Evolutionary conservation across 2,888 invertebrate species (phyloP).

Genomic region (Rapana venosa): DNA sequence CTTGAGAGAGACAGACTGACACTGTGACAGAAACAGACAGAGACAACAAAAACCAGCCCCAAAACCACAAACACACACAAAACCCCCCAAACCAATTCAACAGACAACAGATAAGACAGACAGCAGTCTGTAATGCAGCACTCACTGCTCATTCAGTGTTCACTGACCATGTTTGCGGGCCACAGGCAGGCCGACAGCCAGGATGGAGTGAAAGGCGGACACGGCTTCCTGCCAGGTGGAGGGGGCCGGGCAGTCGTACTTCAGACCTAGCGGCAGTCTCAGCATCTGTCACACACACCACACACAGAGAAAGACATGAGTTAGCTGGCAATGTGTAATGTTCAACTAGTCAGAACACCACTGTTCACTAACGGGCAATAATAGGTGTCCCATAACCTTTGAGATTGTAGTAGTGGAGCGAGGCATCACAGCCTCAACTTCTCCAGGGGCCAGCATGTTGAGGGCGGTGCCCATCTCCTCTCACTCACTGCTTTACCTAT

Average conservation of each 20-base stretch:
- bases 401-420: no score
- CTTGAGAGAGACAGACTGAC: background rate
- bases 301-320: no score
- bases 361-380: no score
- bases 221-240: slow-evolving; percentile 91
- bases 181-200: slow-evolving; percentile 91
- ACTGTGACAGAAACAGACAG: background rate
- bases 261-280: slow-evolving; percentile 86
- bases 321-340: no score
- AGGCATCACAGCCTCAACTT: no score
- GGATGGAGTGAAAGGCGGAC: slow-evolving; percentile 86
- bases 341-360: no score
- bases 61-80: background rate
- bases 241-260: slow-evolving; percentile 88
- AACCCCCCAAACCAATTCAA: background rate
- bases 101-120: background rate
- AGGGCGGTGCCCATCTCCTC: no score
- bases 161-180: slow-evolving; percentile 87
- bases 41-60: background rate
- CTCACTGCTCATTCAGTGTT: no score
- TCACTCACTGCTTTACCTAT: no score
- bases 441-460: no score
- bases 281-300: slow-evolving; percentile 82
- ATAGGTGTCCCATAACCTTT: no score
- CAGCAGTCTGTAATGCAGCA: background rate